Evolutionary conservation across 35 echinoderm and acorn worm genomes (phyloP).

Genomic region (Amphiura filiformis): DNA sequence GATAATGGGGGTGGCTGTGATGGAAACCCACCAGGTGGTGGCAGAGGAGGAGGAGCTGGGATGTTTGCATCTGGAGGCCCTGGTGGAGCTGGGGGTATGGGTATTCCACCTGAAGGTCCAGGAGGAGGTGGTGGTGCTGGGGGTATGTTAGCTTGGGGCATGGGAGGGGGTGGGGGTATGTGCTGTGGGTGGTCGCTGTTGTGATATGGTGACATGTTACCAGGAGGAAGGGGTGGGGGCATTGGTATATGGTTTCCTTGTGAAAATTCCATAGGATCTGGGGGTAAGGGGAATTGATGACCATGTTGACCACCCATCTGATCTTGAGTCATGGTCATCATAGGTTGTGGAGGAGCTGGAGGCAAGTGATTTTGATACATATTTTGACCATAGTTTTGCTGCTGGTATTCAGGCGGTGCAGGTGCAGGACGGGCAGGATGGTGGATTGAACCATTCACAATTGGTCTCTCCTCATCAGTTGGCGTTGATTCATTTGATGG

Average conservation of each 20-base stretch:
- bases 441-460: constrained; percentile 30
- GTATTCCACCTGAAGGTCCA: neutral
- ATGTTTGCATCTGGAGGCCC: constrained; percentile 19
- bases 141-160: constrained; percentile 23
- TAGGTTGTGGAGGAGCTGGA: neutral
- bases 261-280: neutral
- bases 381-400: too few species aligned
- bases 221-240: constrained; percentile 29
- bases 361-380: neutral
- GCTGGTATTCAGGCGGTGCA: constrained; percentile 27
- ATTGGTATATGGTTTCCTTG: constrained; percentile 4
- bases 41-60: constrained; percentile 31
- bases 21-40: constrained; percentile 28
- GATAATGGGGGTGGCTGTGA: neutral
- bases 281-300: neutral
- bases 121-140: constrained; percentile 63
- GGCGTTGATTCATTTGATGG: constrained; percentile 22
- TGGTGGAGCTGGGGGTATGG: constrained; percentile 61
- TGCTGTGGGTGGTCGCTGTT: constrained; percentile 32
- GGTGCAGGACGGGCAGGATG: constrained; percentile 40
- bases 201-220: constrained; percentile 16
- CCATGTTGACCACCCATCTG: constrained; percentile 11
- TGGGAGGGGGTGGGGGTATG: constrained; percentile 48
- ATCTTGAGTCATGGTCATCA: neutral
- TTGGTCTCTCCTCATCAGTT: neutral